A percentile compares a stretch with the other conserved stretches of the same genome.
Evolutionary conservation across 2,888 invertebrate genomes (phyloP).

Genomic region (Hetaerina titia): DNA sequence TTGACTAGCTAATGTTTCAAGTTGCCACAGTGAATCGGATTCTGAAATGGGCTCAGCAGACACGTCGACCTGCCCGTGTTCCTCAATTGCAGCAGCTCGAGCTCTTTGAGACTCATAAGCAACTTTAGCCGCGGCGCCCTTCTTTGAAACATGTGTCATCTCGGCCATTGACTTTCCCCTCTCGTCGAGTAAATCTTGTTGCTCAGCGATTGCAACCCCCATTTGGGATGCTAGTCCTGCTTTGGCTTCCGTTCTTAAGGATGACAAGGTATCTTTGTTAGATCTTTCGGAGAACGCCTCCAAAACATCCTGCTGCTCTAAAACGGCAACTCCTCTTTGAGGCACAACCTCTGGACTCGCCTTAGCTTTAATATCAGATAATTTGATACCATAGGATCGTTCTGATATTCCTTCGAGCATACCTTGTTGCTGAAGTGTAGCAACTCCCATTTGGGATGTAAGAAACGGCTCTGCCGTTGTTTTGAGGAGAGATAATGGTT

Average conservation of each 20-base stretch:
- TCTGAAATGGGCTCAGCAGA: slow-evolving; percentile 28
- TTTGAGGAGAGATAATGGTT: slow-evolving; percentile 51
- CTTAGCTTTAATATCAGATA: not conserved
- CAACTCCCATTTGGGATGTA: slow-evolving; percentile 80
- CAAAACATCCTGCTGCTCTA: slow-evolving; percentile 40
- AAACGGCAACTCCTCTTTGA: slow-evolving; percentile 24
- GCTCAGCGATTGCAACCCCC: slow-evolving; percentile 43
- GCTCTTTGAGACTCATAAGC: slow-evolving; percentile 37
- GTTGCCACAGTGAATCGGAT: slow-evolving; percentile 56
- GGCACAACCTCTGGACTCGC: slow-evolving; percentile 28
- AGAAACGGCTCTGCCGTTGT: slow-evolving; percentile 73
- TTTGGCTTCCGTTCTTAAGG: slow-evolving; percentile 10
- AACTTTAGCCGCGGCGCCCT: slow-evolving; percentile 29
- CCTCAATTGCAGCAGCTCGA: slow-evolving; percentile 34
- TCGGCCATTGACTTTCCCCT: slow-evolving; percentile 29
- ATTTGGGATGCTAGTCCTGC: slow-evolving; percentile 34
- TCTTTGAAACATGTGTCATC: slow-evolving; percentile 34
- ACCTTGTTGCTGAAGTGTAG: slow-evolving; percentile 77
- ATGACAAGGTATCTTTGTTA: not conserved
- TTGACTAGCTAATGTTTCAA: slow-evolving; percentile 51
- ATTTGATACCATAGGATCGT: not conserved
- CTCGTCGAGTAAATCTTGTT: slow-evolving; percentile 14
- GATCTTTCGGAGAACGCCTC: slow-evolving; percentile 15
- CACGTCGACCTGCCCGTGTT: not conserved
- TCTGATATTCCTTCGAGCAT: slow-evolving; percentile 33